Evolutionary conservation across 2,113 vertebrate species (phyloP).

Genomic region (Tonatia bakeri): DNA sequence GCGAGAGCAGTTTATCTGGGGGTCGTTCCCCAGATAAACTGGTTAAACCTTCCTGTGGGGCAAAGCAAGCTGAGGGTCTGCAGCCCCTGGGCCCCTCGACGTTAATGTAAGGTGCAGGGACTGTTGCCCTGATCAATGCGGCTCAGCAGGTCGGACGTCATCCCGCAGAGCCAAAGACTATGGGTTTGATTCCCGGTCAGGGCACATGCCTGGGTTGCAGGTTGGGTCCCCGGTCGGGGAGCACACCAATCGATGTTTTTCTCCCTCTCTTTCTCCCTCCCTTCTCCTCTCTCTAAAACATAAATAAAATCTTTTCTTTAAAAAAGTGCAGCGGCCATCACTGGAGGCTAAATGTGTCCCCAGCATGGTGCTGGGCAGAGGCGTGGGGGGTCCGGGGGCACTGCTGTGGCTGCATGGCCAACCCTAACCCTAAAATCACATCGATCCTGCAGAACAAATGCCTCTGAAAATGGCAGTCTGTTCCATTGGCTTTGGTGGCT

Average conservation of each 20-base stretch:
- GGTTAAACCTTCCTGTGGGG: background rate
- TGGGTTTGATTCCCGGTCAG: too few species aligned
- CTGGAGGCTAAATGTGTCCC: background rate
- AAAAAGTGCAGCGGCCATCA: too few species aligned
- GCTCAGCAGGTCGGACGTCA: too few species aligned
- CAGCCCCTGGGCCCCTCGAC: background rate
- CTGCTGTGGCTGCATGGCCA: rapidly evolving
- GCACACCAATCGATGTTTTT: too few species aligned
- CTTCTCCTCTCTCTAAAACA: too few species aligned
- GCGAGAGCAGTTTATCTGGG: too few species aligned
- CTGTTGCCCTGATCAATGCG: too few species aligned
- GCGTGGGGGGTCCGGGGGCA: rapidly evolving
- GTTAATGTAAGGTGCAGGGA: background rate
- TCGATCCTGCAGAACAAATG: background rate
- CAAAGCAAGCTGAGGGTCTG: background rate
- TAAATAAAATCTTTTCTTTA: too few species aligned
- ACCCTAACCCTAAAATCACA: background rate
- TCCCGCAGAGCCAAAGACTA: too few species aligned
- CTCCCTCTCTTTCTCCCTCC: too few species aligned
- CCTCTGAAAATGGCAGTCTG: background rate
- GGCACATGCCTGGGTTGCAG: too few species aligned
- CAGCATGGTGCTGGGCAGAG: background rate
- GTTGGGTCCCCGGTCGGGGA: too few species aligned
- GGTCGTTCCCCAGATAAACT: background rate
- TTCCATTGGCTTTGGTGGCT: background rate